Conservation (phyloP, 2,888 invertebrate genomes). For the Hermaeophaga mercurialis region DNA sequence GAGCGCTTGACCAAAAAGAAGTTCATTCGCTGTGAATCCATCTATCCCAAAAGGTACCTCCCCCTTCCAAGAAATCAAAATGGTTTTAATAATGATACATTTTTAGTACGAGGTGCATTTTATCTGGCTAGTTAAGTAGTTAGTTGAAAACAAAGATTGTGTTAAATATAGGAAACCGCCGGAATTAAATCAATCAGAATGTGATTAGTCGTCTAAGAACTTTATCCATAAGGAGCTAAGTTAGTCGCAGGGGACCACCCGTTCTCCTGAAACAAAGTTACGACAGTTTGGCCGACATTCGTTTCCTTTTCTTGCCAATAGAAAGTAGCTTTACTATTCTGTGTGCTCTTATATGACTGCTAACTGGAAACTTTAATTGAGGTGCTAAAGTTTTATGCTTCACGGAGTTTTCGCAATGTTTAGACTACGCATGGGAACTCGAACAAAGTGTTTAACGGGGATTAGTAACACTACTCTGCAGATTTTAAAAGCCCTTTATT, state of each 20-base stretch:
- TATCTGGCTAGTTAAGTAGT: background rate
- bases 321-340: constrained; percentile 17
- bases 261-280: constrained; percentile 43
- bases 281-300: constrained; percentile 50
- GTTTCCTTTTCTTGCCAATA: constrained; percentile 36
- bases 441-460: constrained; percentile 22
- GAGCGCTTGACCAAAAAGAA: too few species aligned
- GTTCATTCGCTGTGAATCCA: too few species aligned
- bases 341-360: constrained; percentile 26
- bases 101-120: too few species aligned
- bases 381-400: constrained; percentile 29
- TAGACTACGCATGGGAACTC: constrained; percentile 20
- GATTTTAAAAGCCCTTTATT: constrained; percentile 15
- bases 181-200: constrained; percentile 48
- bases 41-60: too few species aligned
- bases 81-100: too few species aligned
- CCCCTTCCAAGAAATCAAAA: too few species aligned
- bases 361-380: constrained; percentile 32
- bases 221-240: constrained; percentile 48
- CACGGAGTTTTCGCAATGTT: constrained; percentile 19
- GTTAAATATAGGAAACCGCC: constrained; percentile 21
- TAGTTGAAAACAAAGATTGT: constrained; percentile 13
- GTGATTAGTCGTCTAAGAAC: constrained; percentile 49
- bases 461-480: constrained; percentile 17
- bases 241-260: constrained; percentile 42